Evolutionary conservation across 2,113 vertebrate genomes (phyloP), one percentile per base, ranked within the genome.

Genomic region (Ceuthmochares aereus): DNA sequence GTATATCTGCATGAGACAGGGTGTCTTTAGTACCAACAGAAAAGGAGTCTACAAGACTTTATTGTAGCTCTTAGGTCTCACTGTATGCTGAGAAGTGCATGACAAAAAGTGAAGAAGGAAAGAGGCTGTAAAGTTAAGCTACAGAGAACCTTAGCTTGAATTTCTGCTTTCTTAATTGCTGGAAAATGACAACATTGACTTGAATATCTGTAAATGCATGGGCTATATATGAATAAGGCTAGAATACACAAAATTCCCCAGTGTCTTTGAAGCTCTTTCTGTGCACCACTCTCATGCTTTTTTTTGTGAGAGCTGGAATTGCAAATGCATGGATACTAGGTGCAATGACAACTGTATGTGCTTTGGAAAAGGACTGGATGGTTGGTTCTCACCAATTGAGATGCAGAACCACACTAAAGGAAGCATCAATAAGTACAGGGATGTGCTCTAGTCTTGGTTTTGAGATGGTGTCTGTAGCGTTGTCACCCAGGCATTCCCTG

Each of bases 301-400:
- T 87, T 40, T 56, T 56, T 30, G 55, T 1, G 6, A 67, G 79
- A 85, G 69, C 77, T 81, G 66, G 89, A 84, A 5, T 75, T 85
- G 88, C 79, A 66, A 45, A 62, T 43, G 49, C 40, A 23, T 3
- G 9, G 83, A 14, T 42, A 63, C 89, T 66, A 80, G 82, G 62
- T 84, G 83, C 55, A 40, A 72, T 72, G 85, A 83, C 69, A 87
- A 52, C 73, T 45, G 49, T 14, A 9, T 54, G 47, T 75, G 85
- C 75, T 80, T 60, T 77, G 69, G 85, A 79, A 55, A 34, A 90
- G 87, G 83, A 26, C 66, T 82, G 68, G 63, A 9, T 87, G 80
- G 25, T 75, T 81, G 86, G 93, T 81, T 95, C 92, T 67, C 13
- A 49, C 56, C 56, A 19, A 29, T 89, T 80, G 69, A 94, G 72